Evolutionary conservation across 2,113 vertebrate species (phyloP).

Genomic region (Myotis yumanensis): DNA sequence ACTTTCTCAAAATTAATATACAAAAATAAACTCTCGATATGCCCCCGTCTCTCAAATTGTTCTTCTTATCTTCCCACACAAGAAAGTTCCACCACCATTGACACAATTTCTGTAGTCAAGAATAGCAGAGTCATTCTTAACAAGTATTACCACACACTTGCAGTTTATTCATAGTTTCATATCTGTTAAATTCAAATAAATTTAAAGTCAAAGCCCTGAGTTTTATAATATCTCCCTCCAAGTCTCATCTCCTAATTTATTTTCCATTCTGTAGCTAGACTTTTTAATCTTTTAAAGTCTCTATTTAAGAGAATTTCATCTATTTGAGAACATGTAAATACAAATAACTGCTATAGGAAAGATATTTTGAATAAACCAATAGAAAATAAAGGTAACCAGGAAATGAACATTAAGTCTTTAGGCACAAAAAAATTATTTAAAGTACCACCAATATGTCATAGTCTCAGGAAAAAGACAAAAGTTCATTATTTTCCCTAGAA

Average conservation of each 20-base stretch:
- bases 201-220: neutral
- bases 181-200: neutral
- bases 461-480: neutral
- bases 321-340: neutral
- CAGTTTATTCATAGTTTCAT: neutral
- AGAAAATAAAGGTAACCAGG: neutral
- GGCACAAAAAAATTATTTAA: neutral
- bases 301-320: neutral
- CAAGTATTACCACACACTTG: neutral
- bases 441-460: neutral
- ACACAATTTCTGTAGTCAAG: neutral
- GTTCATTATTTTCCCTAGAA: neutral
- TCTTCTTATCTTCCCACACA: neutral
- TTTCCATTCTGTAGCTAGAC: neutral
- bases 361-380: conserved; percentile 10
- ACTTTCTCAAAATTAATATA: neutral
- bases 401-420: neutral
- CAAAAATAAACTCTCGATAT: neutral
- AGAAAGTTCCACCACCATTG: neutral
- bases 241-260: neutral
- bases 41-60: neutral
- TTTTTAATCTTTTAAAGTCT: neutral
- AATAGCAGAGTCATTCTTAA: neutral
- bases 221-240: neutral
- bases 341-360: neutral